Evolutionary conservation across 2,797 vertebrate species (phyloP), one percentile per base, ranked within the genome.

Genomic region (Danio tinwini): DNA sequence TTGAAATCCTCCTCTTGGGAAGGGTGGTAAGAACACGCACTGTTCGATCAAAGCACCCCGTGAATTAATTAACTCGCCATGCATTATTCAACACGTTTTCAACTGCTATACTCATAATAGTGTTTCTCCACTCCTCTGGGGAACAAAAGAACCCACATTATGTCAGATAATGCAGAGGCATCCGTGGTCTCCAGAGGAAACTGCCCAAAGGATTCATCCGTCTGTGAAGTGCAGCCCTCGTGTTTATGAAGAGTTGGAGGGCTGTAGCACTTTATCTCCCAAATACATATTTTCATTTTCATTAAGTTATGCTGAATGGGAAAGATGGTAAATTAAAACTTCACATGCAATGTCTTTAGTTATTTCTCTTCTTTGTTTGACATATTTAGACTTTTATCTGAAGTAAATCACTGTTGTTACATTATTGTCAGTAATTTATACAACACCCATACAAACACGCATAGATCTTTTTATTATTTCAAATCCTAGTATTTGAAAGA

Each of bases 51-150:
- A 91, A 88, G 90, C 83, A 86, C 86, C 90, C 87, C 82, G 84
- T 86, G 90, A 89, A 87, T 90, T 86, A 87, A 87, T 90, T 91
- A 91, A 88, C 87, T 73, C 86, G 86, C 88, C 89, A 92, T 91
- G 86, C 90, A 90, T 92, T 90, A 88, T 92, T 90, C 87, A 88
- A 81, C 81, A 78, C 72, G 47, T 86, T 80, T 84, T 89, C 76
- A 82, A 81, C 84, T 71, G 74, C 85, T 81, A 76, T 85, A 80
- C 81, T 83, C 74, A 85, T 87, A 86, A 88, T 84, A 79, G 82
- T 85, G 76, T 87, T 85, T 71, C 74, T 80, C 74, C 74, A 44
- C 78, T 84, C 71, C 85, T 83, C 86, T 76, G 44, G 85, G 86
- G 83, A 81, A 88, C 83, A 82, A 85, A 82, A 83, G 81, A 85